Evolutionary conservation across 2,888 invertebrate genomes (phyloP), one percentile per base, ranked within the genome.

Genomic region (Sicus ferrugineus): DNA sequence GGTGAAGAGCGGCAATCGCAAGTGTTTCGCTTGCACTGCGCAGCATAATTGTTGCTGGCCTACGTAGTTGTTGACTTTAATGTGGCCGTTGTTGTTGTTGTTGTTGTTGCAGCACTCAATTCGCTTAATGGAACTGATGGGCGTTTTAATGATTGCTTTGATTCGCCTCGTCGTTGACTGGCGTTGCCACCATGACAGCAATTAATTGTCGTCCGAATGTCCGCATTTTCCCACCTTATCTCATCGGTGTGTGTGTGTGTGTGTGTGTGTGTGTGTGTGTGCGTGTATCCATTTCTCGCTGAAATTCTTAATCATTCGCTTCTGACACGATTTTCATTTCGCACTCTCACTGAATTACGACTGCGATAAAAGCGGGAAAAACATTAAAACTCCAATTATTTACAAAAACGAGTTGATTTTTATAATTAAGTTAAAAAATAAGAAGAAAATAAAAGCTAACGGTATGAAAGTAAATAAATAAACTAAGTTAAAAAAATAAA

Each of bases 71-170:
- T 50, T 54, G 54, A 14, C 14, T 26, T 23, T 54, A 23, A 26
- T 54, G 54, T 23, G 5, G 19, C 21, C 30, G 58, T 58, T 58
- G 58, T 14, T 67, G 58, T 48, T 67, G 48, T n/a, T 34, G 58
- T 46, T 54, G 38, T 61, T 61, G 61, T 38, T 23, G 34, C 38
- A 38, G 19, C 30, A 67, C 48, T 67, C 58, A 67, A 67, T 67
- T 58, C 67, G 30, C 67, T 59, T 67, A 67, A 73, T 73, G 73
- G 70, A 75, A 73, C 72, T 75, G 72, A 74, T 75, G 74, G 74
- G 74, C 74, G 74, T 75, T 73, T 73, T 75, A 75, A 75, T 73
- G 73, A 73, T 73, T 69, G 73, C 69, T 72, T 72, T 73, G 72
- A 66, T 68, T 73, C 69, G 70, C 68, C 28, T 26, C 30, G 46